These are phyloP conservation scores for Typhlichthys eigenmanni DNA, from an alignment of 2,797 vertebrate genomes.

Conservation along the genomic window DNA sequence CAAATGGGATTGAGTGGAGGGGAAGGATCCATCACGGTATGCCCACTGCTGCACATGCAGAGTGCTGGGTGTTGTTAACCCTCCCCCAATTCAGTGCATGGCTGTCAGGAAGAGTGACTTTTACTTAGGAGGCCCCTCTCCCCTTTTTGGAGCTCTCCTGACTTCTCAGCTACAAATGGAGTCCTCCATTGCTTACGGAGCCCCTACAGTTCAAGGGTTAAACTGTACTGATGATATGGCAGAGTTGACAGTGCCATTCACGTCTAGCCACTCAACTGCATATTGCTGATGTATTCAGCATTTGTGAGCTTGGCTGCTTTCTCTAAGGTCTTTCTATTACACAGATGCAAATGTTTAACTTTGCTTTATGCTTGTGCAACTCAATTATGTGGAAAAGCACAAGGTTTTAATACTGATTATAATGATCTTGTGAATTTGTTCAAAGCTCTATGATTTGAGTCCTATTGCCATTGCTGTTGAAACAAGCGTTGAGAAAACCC, in stretches of 20 bases:
- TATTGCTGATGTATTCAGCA: not conserved
- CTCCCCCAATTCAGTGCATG: conserved; percentile 61
- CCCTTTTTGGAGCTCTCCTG: conserved; percentile 54
- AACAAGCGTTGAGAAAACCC: too few species aligned
- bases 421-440: too few species aligned
- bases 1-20: conserved; percentile 33
- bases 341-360: not conserved
- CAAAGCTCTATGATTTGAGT: too few species aligned
- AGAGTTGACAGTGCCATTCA: conserved; percentile 2
- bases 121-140: conserved; percentile 48
- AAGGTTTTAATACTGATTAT: too few species aligned
- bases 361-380: too few species aligned
- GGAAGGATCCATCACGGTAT: conserved; percentile 47
- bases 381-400: too few species aligned
- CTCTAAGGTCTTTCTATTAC: conserved; percentile 7
- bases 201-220: conserved; percentile 56
- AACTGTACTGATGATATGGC: conserved; percentile 34
- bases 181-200: conserved; percentile 60
- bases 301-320: not conserved
- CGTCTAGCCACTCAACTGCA: not conserved
- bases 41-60: conserved; percentile 45
- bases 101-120: conserved; percentile 61
- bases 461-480: too few species aligned
- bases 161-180: conserved; percentile 61
- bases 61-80: conserved; percentile 52